Evolutionary conservation across 2,888 invertebrate species (phyloP).

Genomic region (Campoletis raptor): DNA sequence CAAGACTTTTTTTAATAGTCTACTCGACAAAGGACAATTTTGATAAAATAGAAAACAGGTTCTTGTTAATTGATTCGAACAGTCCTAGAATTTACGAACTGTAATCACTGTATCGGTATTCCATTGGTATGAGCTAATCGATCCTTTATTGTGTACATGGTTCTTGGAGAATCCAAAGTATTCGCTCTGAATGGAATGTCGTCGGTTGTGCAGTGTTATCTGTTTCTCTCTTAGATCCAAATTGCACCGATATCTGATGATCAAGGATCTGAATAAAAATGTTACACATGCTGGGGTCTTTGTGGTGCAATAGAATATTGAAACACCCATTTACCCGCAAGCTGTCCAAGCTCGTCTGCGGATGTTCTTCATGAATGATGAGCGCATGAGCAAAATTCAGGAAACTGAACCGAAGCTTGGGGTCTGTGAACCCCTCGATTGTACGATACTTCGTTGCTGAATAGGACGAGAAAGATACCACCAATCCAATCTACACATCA

Average conservation of each 20-base stretch:
- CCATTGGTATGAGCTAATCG: background rate
- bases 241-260: conserved; percentile 41
- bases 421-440: conserved; percentile 67
- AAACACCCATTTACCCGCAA: conserved; percentile 28
- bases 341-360: conserved; percentile 45
- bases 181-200: conserved; percentile 14
- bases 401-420: conserved; percentile 65
- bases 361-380: conserved; percentile 25
- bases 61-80: background rate
- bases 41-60: background rate
- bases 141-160: background rate
- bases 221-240: conserved; percentile 29
- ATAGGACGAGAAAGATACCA: conserved; percentile 32
- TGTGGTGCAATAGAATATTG: conserved; percentile 19
- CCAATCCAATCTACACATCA: background rate
- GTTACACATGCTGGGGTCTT: conserved; percentile 12
- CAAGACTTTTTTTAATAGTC: background rate
- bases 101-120: conserved; percentile 18
- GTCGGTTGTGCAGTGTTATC: conserved; percentile 14
- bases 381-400: conserved; percentile 6
- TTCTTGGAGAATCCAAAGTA: conserved; percentile 32
- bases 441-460: conserved; percentile 34
- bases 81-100: background rate
- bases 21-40: background rate
- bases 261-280: conserved; percentile 30